Evolutionary conservation across 2,888 invertebrate species (phyloP), one percentile per base, ranked within the genome.

Genomic region (Chrysotoxum bicinctum): DNA sequence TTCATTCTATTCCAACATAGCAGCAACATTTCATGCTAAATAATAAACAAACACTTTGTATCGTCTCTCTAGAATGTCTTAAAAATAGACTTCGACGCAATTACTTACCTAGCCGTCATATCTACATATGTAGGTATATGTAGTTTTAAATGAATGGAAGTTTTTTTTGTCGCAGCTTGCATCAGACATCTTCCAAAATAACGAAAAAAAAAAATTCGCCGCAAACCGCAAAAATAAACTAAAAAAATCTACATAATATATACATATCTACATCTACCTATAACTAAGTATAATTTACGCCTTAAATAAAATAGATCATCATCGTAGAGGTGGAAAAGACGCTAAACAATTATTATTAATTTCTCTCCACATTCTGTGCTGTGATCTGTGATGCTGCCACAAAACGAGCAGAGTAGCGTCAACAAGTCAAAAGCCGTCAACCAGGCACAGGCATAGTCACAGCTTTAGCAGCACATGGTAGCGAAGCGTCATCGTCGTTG

Each of bases 231-330:
- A 21, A 58, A 58, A 21, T 37, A 37, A 37, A 58, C 16, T 32
- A 16, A 37, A 19, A 58, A 58, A 21, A 19, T 56, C 21, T 54
- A 30, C 14, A 50, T 23, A 6, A 50, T 48, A 4, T 23, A 7
- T 14, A 50, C 21, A 21, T 48, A 12, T 1, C 1, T 9, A 9
- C 10, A 19, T 10, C 4, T 10, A 9, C 9, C 3, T 45, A 10
- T 21, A 37, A 12, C 1, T 10, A 21, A 4, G 19, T 23, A 16
- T n/a, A 52, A 80, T 75, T 54, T 81, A 72, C 56, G 72, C 45
- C 58, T 76, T 72, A 72, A 54, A 82, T 82, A 66, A 72, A 82
- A 58, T 72, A 26, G 64, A 76, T 58, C 77, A 73, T 60, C 52
- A 66, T 66, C 14, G 37, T 37, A 58, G 58, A 66, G 50, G 76